Evolutionary conservation across 2,888 invertebrate species (phyloP).

Genomic region (Thymelicus sylvestris): DNA sequence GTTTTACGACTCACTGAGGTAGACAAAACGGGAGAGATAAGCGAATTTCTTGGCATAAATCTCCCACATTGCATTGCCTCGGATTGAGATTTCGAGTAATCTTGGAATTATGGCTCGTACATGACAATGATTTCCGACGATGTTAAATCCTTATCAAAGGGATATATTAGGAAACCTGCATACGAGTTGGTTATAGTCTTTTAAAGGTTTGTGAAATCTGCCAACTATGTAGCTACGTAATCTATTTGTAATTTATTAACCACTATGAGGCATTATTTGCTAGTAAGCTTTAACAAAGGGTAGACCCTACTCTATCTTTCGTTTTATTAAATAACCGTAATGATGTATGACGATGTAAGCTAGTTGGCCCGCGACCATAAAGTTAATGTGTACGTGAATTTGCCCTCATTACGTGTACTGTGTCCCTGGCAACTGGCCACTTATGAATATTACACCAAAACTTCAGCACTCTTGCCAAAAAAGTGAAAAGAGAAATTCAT

Average conservation of each 20-base stretch:
- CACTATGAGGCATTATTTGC: too few species aligned
- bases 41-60: background rate
- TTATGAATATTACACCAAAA: background rate
- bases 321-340: too few species aligned
- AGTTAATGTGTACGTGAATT: background rate
- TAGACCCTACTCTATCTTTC: too few species aligned
- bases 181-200: too few species aligned
- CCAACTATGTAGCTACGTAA: too few species aligned
- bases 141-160: too few species aligned
- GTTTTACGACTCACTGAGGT: background rate
- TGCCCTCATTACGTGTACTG: background rate
- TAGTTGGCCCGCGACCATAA: background rate
- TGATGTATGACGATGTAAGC: background rate
- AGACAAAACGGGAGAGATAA: background rate
- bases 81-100: constrained; percentile 4
- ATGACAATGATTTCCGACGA: background rate
- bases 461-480: background rate
- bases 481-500: background rate
- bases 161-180: too few species aligned
- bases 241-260: too few species aligned
- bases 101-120: background rate
- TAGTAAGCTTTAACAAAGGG: too few species aligned
- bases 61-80: background rate
- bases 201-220: too few species aligned
- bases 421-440: background rate